Conservation (phyloP, 2,797 vertebrate species). For the Pangasius djambal region DNA sequence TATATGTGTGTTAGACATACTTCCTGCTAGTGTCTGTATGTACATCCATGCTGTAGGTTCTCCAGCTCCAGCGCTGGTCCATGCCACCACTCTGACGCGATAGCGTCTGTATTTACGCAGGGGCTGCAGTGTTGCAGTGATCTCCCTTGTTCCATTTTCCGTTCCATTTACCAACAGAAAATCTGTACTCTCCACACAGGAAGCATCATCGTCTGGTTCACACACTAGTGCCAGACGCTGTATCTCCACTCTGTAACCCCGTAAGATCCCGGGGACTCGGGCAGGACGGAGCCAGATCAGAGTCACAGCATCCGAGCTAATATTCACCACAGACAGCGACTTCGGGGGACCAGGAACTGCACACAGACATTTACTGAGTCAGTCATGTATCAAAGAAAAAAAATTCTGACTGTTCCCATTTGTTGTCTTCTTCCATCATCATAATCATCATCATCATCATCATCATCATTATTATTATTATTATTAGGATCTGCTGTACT, state of each 20-base stretch:
- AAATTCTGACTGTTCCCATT: no score
- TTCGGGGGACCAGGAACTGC: slow-evolving; percentile 87
- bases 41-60: slow-evolving; percentile 84
- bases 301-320: slow-evolving; percentile 84
- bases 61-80: slow-evolving; percentile 88
- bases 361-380: slow-evolving; percentile 34
- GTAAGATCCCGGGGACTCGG: slow-evolving; percentile 83
- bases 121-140: slow-evolving; percentile 73
- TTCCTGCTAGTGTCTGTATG: slow-evolving; percentile 83
- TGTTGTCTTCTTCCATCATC: no score
- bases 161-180: slow-evolving; percentile 74
- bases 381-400: background rate
- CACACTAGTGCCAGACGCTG: slow-evolving; percentile 81
- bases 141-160: slow-evolving; percentile 59
- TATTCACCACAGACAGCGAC: slow-evolving; percentile 75
- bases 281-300: slow-evolving; percentile 84
- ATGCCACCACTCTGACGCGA: slow-evolving; percentile 87
- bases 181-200: slow-evolving; percentile 79
- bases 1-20: slow-evolving; percentile 75
- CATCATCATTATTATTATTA: background rate
- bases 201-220: slow-evolving; percentile 66
- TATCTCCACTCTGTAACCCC: slow-evolving; percentile 83
- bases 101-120: slow-evolving; percentile 90
- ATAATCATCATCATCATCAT: background rate
- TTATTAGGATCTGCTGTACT: background rate